Evolutionary conservation across 2,888 invertebrate species (phyloP).

Genomic region (Pammene fasciana): DNA sequence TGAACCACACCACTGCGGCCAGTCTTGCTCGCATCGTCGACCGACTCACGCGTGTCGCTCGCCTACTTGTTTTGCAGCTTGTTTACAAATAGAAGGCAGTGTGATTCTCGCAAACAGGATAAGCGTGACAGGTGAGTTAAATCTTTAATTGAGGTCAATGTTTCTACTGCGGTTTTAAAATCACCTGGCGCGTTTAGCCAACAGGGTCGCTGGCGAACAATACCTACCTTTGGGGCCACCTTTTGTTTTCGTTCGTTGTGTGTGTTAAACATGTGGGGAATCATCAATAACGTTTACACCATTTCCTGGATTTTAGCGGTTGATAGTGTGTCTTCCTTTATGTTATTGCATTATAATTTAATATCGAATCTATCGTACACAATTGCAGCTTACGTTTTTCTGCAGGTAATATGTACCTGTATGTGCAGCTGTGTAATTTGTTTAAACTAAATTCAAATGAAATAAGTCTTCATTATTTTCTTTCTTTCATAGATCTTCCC

Average conservation of each 20-base stretch:
- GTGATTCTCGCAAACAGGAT: constrained; percentile 66
- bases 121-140: constrained; percentile 72
- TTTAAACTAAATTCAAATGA: too few species aligned
- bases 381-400: not conserved
- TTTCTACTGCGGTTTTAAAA: constrained; percentile 52
- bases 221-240: constrained; percentile 56
- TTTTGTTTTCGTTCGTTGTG: constrained; percentile 65
- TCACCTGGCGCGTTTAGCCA: constrained; percentile 44
- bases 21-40: constrained; percentile 66
- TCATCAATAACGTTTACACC: constrained; percentile 49
- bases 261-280: constrained; percentile 51
- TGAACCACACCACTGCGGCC: constrained; percentile 43
- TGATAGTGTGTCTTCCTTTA: constrained; percentile 9
- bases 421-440: not conserved
- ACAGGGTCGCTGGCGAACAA: constrained; percentile 58
- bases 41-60: constrained; percentile 59
- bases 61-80: constrained; percentile 51
- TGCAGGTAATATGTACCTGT: too few species aligned
- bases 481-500: not conserved
- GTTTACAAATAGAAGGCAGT: constrained; percentile 75
- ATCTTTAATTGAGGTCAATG: constrained; percentile 66
- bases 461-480: too few species aligned
- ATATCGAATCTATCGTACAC: not conserved
- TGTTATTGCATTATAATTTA: constrained; percentile 10
- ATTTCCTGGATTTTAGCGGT: constrained; percentile 42